Evolutionary conservation across 2,113 vertebrate genomes (phyloP), one percentile per base, ranked within the genome.

Genomic region (Prietella phreatophila): DNA sequence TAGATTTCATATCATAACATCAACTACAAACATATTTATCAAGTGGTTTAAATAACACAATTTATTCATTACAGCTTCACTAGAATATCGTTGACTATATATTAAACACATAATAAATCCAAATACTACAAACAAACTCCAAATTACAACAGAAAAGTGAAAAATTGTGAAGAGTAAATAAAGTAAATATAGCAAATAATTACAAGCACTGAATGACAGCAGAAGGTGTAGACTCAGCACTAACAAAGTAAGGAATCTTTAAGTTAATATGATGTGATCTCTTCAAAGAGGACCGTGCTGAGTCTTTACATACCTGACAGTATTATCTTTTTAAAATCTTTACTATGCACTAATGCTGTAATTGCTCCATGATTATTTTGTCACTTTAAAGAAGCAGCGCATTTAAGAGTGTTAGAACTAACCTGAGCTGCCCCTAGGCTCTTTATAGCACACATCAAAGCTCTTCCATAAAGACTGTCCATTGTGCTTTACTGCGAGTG

Each of bases 321-420:
- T 65, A 89, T 82, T 84, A 84, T 84, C 88, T 83, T 69, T 80
- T 55, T 50, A 11, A 86, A 87, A 78, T 65, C 69, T 83, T 86
- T 85, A 71, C 88, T 88, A 86, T 82, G 69, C 81, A 80, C 89
- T 89, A 86, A 86, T 85, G 82, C 88, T 82, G 65, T 87, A 90
- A 90, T 90, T 89, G 88, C 88, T 53, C 39, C 63, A 83, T 81
- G 83, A 91, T 90, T 93, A 90, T 88, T 92, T 90, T 88, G 89
- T 94, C 92, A 93, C 93, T 94, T 92, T 89, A 93, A 91, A 92
- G 88, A 92, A 93, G 91, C 89, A 91, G 87, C 73, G 89, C 83
- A 92, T 91, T 87, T 89, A 85, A 73, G 71, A 87, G 42, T 55
- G 80, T 82, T 78, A 90, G 88, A 90, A 79, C 92, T 69, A 84